Evolutionary conservation across 2,888 invertebrate genomes (phyloP), one percentile per base, ranked within the genome.

Genomic region (Diadromus collaris): DNA sequence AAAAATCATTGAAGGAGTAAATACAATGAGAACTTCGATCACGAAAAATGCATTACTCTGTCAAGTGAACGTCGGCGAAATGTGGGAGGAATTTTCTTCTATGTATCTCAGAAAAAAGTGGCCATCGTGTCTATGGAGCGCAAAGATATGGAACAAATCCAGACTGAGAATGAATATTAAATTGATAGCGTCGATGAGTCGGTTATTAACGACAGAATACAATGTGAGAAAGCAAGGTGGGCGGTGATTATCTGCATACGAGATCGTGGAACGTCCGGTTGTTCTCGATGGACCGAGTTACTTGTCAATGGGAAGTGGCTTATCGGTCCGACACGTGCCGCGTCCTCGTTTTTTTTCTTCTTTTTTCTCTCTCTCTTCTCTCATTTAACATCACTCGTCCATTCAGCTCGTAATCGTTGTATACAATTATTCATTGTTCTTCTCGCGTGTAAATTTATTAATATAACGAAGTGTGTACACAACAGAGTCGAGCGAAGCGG

Each of bases 251-350:
- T 88, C 87, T 84, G 81, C 68, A 83, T 85, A 85, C 85, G 85
- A 88, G 87, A 88, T 88, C 88, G 83, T 82, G 84, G 83, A 83
- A 83, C 84, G 81, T 90, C 89, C 88, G 88, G 88, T 83, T 80
- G 83, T 82, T 72, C 84, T 77, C 83, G 82, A 83, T 83, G 84
- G 60, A 81, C 78, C 83, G 73, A 79, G 82, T 81, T 77, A 86
- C 82, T 89, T 87, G 89, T 88, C 89, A 89, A 89, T 89, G 89
- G 90, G 90, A 90, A 90, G 89, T 90, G 85, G 86, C 86, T 88
- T 90, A 90, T 90, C 90, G 85, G 82, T 78, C 77, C 71, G 82
- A 65, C 85, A 84, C 85, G 84, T 86, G 85, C 77, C 84, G 75
- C 77, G 83, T 68, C 83, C 83, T 86, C 84, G 81, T 78, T 83